Evolutionary conservation across 2,113 vertebrate species (phyloP).

Genomic region (Gallinago paraguaiae): DNA sequence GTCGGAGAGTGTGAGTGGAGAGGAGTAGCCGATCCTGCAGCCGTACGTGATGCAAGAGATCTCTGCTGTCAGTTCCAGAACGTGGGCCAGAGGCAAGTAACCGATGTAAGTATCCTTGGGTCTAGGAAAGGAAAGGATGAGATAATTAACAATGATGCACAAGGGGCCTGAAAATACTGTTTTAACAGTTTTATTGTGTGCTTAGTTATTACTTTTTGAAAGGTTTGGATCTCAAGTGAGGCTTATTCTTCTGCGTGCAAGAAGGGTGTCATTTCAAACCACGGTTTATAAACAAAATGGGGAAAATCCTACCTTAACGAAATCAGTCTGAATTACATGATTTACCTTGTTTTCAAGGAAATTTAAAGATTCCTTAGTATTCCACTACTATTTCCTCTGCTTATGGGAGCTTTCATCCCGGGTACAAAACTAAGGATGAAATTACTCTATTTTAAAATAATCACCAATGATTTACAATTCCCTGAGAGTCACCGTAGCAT

Average conservation of each 20-base stretch:
- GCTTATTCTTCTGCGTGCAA: neutral
- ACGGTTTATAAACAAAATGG: neutral
- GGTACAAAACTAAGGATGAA: neutral
- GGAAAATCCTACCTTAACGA: neutral
- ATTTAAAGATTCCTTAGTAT: neutral
- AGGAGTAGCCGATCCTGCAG: constrained; percentile 95
- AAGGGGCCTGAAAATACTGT: neutral
- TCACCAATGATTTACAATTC: neutral
- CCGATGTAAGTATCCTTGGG: constrained; percentile 92
- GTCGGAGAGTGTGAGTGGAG: constrained; percentile 92
- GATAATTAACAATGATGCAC: neutral
- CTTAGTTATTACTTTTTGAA: neutral
- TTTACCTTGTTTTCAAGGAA: neutral
- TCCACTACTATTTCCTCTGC: neutral
- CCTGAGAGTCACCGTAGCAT: neutral
- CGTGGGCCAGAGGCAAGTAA: constrained; percentile 95
- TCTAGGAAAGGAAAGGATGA: constrained; percentile 67
- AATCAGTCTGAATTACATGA: neutral
- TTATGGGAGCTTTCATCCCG: neutral
- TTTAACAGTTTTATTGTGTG: neutral
- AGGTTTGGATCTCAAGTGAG: neutral
- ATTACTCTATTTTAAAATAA: neutral
- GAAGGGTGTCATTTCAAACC: neutral
- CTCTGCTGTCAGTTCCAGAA: constrained; percentile 95
- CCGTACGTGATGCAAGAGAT: constrained; percentile 94